Percentiles rank a stretch among this genome's conserved stretches.
These are phyloP conservation scores for Andrena hattorfiana DNA, from an alignment of 2,888 invertebrate species.

Conservation along the genomic window DNA sequence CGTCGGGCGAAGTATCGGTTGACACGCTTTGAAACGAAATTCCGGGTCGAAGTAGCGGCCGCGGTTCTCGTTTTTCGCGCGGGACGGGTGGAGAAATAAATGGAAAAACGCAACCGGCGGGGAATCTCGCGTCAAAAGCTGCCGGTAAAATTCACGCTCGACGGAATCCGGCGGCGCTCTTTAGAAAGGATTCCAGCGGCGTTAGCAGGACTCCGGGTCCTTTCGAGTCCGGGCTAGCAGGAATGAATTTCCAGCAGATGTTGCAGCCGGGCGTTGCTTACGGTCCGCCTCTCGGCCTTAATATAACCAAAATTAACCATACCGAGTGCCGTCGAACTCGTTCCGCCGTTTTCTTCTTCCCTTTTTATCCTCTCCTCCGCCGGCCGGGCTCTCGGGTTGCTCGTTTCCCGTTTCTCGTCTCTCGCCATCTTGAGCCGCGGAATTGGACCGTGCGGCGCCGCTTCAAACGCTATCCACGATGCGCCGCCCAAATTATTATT, in stretches of 20 bases:
- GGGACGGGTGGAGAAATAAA: slow-evolving; percentile 40
- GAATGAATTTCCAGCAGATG: slow-evolving; percentile 71
- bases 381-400: slow-evolving; percentile 20
- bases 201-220: slow-evolving; percentile 58
- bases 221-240: slow-evolving; percentile 57
- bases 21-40: slow-evolving; percentile 61
- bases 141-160: slow-evolving; percentile 63
- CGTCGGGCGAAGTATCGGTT: slow-evolving; percentile 45
- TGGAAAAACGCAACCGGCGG: slow-evolving; percentile 29
- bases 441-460: slow-evolving; percentile 56
- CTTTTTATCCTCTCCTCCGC: slow-evolving; percentile 19
- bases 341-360: slow-evolving; percentile 39
- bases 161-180: slow-evolving; percentile 49
- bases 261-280: slow-evolving; percentile 71
- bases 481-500: slow-evolving; percentile 54
- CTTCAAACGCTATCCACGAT: slow-evolving; percentile 16
- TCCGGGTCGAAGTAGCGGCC: slow-evolving; percentile 36
- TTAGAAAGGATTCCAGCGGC: slow-evolving; percentile 64
- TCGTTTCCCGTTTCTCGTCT: slow-evolving; percentile 26
- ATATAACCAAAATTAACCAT: slow-evolving; percentile 76
- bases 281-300: slow-evolving; percentile 71
- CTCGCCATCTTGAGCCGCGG: slow-evolving; percentile 56
- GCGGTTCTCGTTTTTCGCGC: slow-evolving; percentile 11
- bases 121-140: slow-evolving; percentile 52
- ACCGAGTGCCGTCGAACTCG: slow-evolving; percentile 61